phyloP scores from a whole-genome alignment of 2,113 vertebrate genomes.

The Lutjanus erythropterus region DNA sequence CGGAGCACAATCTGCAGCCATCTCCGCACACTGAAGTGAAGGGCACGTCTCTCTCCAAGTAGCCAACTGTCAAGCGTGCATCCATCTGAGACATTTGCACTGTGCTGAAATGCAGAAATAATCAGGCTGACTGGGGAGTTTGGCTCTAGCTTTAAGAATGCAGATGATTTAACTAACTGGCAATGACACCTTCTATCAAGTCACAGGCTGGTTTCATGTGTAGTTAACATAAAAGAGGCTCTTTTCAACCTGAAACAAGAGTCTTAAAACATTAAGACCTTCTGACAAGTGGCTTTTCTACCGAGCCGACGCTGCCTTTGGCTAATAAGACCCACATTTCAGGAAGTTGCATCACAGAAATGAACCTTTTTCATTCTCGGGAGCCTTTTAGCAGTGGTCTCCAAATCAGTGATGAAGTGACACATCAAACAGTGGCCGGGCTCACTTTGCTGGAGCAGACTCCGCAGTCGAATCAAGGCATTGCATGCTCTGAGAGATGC shows the following conservation, averaged over 20 bases:
- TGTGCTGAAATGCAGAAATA: slow-evolving; percentile 43
- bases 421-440: slow-evolving; percentile 62
- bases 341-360: slow-evolving; percentile 70
- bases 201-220: not conserved
- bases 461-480: slow-evolving; percentile 43
- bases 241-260: slow-evolving; percentile 21
- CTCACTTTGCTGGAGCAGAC: slow-evolving; percentile 35
- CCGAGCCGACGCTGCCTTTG: not conserved
- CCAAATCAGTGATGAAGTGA: slow-evolving; percentile 55
- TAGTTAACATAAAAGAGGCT: slow-evolving; percentile 8
- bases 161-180: slow-evolving; percentile 33
- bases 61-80: slow-evolving; percentile 49
- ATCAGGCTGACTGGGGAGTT: slow-evolving; percentile 40
- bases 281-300: slow-evolving; percentile 12
- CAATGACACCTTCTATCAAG: slow-evolving; percentile 8
- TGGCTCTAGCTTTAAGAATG: slow-evolving; percentile 18
- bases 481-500: slow-evolving; percentile 64
- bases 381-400: slow-evolving; percentile 46
- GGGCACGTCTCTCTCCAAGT: slow-evolving; percentile 45
- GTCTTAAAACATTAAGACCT: slow-evolving; percentile 41
- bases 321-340: slow-evolving; percentile 64
- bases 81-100: slow-evolving; percentile 63
- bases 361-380: slow-evolving; percentile 41
- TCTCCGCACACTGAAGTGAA: slow-evolving; percentile 50
- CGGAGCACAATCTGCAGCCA: slow-evolving; percentile 59